Conservation (phyloP, 2,113 vertebrate species). For the Helogale parvula region DNA sequence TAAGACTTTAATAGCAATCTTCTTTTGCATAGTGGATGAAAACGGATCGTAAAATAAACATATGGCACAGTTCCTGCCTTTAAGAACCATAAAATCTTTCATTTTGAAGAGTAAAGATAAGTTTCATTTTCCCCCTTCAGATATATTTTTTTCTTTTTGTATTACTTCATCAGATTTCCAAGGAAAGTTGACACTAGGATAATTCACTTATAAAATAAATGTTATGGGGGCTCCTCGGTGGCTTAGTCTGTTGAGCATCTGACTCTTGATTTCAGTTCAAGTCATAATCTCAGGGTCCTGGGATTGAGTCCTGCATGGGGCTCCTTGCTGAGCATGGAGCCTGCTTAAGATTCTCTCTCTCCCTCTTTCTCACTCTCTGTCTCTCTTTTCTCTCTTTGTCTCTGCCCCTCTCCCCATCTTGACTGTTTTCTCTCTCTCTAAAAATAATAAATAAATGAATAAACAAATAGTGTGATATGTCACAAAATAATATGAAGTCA, state of each 20-base stretch:
- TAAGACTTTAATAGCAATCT: neutral
- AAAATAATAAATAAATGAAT: too few relatives aligned
- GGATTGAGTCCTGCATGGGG: too few relatives aligned
- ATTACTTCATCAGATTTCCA: neutral
- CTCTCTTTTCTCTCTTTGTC: too few relatives aligned
- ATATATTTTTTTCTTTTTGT: neutral
- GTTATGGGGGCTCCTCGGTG: too few relatives aligned
- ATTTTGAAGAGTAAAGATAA: slow-evolving; percentile 3
- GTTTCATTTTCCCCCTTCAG: neutral
- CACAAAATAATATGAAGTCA: neutral
- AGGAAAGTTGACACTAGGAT: neutral
- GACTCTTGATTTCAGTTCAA: too few relatives aligned
- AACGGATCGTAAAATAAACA: neutral
- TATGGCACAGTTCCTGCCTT: neutral
- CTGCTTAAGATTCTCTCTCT: too few relatives aligned
- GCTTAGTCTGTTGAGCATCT: too few relatives aligned
- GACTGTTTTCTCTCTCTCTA: too few relatives aligned
- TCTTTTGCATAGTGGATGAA: neutral
- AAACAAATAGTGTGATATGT: neutral
- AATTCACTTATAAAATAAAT: slow-evolving; percentile 25
- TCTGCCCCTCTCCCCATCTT: too few relatives aligned
- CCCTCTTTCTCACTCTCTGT: too few relatives aligned
- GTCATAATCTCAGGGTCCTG: too few relatives aligned
- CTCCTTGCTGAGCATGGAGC: too few relatives aligned
- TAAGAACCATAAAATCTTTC: slow-evolving; percentile 9